Percentiles rank a stretch among this genome's conserved stretches.
phyloP scores from a whole-genome alignment of 2,113 vertebrate species.

The Mormoops blainvillei region DNA sequence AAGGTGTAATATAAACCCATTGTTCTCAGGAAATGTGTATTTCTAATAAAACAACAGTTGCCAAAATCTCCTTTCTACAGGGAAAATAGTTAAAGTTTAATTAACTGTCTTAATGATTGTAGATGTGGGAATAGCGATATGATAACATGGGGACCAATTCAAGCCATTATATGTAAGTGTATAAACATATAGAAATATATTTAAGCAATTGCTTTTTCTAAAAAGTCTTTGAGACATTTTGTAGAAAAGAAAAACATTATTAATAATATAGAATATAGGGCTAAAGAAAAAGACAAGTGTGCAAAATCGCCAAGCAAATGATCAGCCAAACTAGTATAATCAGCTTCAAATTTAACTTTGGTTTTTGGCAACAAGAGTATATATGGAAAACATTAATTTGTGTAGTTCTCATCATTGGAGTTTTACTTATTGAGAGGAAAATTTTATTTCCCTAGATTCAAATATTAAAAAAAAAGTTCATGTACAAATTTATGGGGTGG shows the following conservation, averaged over 20 bases:
- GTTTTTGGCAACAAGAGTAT: not conserved
- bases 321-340: not conserved
- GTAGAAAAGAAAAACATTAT: not conserved
- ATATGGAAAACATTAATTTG: not conserved
- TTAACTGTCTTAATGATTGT: constrained; percentile 8
- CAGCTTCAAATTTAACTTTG: not conserved
- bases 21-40: not conserved
- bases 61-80: not conserved
- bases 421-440: not conserved
- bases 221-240: not conserved
- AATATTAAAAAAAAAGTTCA: not conserved
- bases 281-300: not conserved
- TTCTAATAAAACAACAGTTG: not conserved
- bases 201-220: not conserved
- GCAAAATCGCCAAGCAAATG: not conserved
- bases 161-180: not conserved
- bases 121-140: constrained; percentile 15
- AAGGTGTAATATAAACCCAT: not conserved
- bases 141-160: not conserved
- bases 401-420: not conserved
- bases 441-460: not conserved
- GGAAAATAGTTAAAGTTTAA: constrained; percentile 52
- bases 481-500: not conserved
- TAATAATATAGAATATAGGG: not conserved
- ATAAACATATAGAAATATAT: not conserved